Evolutionary conservation across 2,113 vertebrate species (phyloP), one percentile per base, ranked within the genome.

Genomic region (Nesoenas mayeri): DNA sequence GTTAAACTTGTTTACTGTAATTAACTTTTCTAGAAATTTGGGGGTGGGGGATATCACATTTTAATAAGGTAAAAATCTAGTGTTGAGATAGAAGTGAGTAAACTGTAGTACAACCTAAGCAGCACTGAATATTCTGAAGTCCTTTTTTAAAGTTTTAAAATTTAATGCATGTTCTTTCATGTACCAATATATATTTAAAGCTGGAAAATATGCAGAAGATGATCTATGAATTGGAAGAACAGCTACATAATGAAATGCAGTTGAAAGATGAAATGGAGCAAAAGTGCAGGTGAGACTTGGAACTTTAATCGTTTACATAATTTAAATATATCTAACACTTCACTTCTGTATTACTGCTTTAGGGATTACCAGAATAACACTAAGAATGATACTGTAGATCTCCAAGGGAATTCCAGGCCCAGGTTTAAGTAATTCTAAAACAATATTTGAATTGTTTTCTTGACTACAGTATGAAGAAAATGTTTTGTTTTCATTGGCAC

Each of bases 221-320:
- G 96, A 98, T 99, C 88, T 99, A 99, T 95, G 98, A 99, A 81
- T 98, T 99, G 91, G 99, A 99, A 97, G 99, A 99, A 97, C 99
- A 99, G 90, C 98, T 99, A 65, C 99, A 99, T 97, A 98, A 98
- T 97, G 99, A 99, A 98, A 99, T 99, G 98, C 99, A 99, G 74
- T 96, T 99, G 85, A 99, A 99, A 98, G 99, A 99, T 96, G 99
- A 99, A 98, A 98, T 99, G 98, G 99, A 99, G 92, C 99, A 99
- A 78, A 99, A 99, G 96, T 99, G 98, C 99, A 99, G 99, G 99
- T 99, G 74, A 97, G 93, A 79, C 65, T 96, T 75, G 69, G 67
- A 93, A 91, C 62, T 96, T 92, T 3, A 66, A n/a, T 82, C 83
- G 32, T 89, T 96, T 91, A 88, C 19, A 47, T 66, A 73, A 80